Base-by-base conservation (phyloP, 1,140 invertebrate species). In the honey bee (Apis mellifera) region DNA sequence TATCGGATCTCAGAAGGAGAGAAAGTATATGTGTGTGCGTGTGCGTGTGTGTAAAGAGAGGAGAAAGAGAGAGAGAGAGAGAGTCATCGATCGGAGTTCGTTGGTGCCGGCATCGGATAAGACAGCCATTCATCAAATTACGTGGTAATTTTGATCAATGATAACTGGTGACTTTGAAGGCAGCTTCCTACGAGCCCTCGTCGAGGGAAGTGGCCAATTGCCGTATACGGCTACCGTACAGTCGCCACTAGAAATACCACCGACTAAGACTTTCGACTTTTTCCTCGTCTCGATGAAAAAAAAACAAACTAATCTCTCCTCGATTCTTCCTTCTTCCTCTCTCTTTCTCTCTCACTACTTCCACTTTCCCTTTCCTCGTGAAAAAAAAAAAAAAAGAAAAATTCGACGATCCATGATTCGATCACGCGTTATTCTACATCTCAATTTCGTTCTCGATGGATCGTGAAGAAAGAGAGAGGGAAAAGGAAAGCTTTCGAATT, bases 81-180 rank as follows among this genome's bases (percentile, higher is more conserved):
- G 79, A 66, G 84, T 86, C 84, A 86, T 86, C 85, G 84, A 89
- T 89, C 84, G 84, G 66, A 71, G 72, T 48, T 69, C 64, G 76
- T 69, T 70, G 76, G 74, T 68, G 74, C 80, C 62, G 84, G 84
- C 75, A 64, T 71, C 82, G 82, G 75, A 74, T 89, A 91, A 91
- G 89, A 92, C 87, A 84, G 84, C 78, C 84, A 89, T 88, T 76
- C 87, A 86, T 89, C 82, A 90, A 92, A 91, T 92, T 92, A 91
- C 86, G 90, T 86, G 89, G 91, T 93, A 89, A 93, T 93, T 93
- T 92, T 91, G 90, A 89, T 87, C 92, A 93, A 93, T 93, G 92
- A 93, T 93, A 92, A 93, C 91, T 92, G 90, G 90, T 93, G 92
- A 93, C 93, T 93, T 93, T 93, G 92, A 93, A 93, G 92, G 91